Base-by-base conservation (phyloP, 2,888 invertebrate genomes). In the Noctua janthina region DNA sequence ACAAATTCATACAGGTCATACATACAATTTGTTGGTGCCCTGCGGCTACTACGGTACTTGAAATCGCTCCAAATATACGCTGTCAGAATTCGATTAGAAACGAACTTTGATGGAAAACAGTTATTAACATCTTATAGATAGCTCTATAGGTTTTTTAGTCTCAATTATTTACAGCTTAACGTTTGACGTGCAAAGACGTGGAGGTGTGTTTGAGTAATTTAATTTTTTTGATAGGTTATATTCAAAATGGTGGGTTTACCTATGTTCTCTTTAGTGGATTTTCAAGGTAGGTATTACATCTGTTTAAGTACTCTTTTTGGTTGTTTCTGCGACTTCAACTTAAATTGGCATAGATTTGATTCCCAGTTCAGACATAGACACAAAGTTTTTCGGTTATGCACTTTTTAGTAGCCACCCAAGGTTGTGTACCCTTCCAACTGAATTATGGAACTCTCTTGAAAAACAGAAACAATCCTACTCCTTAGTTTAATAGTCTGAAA, bases 71-170 rank as follows among this genome's bases (percentile, higher is more conserved):
- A 94, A 93, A 95, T 95, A 93, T 92, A 89, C 78, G 79, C 92
- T 93, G 94, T 93, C 93, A 94, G 93, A 92, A 92, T 93, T 91
- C 91, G 94, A 95, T 95, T 95, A 95, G 94, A 95, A 94, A 94
- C 92, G 84, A 89, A 72, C 87, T 94, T 94, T 95, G 95, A 96
- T 95, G 95, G 94, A 95, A 95, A 96, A 95, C 94, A 94, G 94
- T 95, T 94, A 93, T 92, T 92, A 91, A 88, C 85, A 90, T 90
- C 91, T 90, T 92, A 92, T 78, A 83, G 76, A 91, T 90, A 88
- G 82, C 82, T 85, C 85, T 78, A 74, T 51, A 67, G 64, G 39
- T 74, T 83, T 87, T 89, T 87, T 82, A 83, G 76, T 84, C 82
- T 62, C 81, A 81, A 86, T 88, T 89, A 92, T 91, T 86, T 88